Percentiles rank a stretch among this genome's conserved stretches.
Evolutionary conservation across 2,888 invertebrate genomes (phyloP).

Genomic region (Abrostola tripartita): DNA sequence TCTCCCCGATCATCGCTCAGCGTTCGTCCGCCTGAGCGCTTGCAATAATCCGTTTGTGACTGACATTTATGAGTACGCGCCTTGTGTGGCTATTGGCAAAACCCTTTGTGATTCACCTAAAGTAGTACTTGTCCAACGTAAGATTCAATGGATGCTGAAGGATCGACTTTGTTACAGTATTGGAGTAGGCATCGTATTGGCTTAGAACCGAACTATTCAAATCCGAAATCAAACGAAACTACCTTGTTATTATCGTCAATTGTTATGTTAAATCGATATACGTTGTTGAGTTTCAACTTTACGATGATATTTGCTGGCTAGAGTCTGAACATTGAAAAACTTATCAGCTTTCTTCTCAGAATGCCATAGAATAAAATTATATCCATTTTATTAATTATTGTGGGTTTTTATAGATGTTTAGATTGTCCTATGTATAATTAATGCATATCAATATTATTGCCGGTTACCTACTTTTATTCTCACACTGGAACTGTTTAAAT

Average conservation of each 20-base stretch:
- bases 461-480: no score
- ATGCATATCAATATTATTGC: no score
- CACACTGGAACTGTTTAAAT: no score
- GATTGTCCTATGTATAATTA: no score
- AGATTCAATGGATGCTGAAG: constrained; percentile 45
- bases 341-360: no score
- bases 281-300: not conserved
- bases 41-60: constrained; percentile 64
- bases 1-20: constrained; percentile 57
- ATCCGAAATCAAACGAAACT: constrained; percentile 30
- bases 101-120: constrained; percentile 56
- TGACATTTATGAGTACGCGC: constrained; percentile 58
- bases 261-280: constrained; percentile 13
- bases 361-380: no score
- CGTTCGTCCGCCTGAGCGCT: constrained; percentile 55
- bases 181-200: constrained; percentile 26
- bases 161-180: constrained; percentile 41
- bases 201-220: constrained; percentile 29
- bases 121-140: constrained; percentile 34
- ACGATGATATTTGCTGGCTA: constrained; percentile 8
- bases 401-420: no score
- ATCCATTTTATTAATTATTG: no score
- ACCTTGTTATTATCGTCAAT: constrained; percentile 17
- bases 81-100: constrained; percentile 48
- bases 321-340: not conserved